Conservation (phyloP, 2,113 vertebrate genomes). For the Crotophaga sulcirostris region DNA sequence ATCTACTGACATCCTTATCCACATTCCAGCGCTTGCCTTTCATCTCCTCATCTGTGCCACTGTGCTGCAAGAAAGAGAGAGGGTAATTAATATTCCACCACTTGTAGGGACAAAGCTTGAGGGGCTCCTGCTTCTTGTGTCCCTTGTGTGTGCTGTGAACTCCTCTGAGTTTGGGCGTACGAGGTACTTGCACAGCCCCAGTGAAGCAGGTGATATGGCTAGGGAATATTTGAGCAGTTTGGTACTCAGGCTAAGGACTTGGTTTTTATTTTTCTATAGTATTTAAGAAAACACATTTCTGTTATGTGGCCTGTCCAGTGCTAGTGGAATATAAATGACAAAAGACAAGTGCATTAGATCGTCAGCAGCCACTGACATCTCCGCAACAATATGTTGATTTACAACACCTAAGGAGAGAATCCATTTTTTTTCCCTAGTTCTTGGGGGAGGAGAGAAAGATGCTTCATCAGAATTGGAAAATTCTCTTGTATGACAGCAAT, state of each 20-base stretch:
- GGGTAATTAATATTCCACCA: background rate
- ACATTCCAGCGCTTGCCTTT: slow-evolving; percentile 39
- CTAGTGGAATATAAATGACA: background rate
- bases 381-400: background rate
- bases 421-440: background rate
- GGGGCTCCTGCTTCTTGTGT: background rate
- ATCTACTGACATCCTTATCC: slow-evolving; percentile 30
- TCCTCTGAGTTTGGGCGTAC: background rate
- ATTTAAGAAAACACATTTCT: background rate
- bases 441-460: background rate
- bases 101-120: background rate
- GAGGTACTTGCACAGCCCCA: background rate
- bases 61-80: background rate
- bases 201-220: background rate
- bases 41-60: background rate
- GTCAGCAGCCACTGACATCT: background rate
- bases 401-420: background rate
- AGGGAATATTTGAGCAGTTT: background rate
- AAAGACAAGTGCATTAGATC: background rate
- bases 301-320: background rate
- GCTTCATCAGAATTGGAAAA: background rate
- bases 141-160: background rate
- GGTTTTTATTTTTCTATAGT: background rate
- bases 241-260: background rate
- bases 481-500: background rate